phyloP scores from a whole-genome alignment of 2,797 vertebrate species.

The Pyrocephalus nanus region DNA sequence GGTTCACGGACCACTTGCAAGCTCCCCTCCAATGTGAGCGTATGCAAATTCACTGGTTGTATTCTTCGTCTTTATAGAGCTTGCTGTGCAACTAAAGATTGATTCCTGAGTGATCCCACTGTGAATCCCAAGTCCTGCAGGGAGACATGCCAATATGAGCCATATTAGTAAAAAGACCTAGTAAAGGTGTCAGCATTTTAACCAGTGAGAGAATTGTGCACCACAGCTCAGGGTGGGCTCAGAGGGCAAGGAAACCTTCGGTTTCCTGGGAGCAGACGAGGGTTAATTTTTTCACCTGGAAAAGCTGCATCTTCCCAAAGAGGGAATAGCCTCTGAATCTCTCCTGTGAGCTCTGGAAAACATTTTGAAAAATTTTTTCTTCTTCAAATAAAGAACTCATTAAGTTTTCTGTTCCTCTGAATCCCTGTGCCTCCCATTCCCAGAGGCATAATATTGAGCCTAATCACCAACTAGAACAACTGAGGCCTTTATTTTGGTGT shows the following conservation, averaged over 20 bases:
- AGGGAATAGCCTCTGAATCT: accelerated
- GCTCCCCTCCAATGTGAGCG: neutral
- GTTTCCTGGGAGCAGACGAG: neutral
- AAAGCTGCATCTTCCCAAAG: neutral
- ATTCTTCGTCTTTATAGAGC: neutral
- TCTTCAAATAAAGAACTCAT: slow-evolving; percentile 33
- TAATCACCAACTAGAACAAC: slow-evolving; percentile 53
- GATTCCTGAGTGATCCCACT: neutral
- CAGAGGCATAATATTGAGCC: slow-evolving; percentile 39
- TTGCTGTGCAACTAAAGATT: neutral
- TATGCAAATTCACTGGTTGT: neutral
- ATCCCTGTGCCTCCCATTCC: neutral
- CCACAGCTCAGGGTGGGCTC: neutral
- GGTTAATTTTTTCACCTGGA: neutral
- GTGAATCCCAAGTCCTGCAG: neutral
- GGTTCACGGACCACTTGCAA: neutral
- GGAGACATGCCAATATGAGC: neutral
- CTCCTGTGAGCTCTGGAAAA: neutral
- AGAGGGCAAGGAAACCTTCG: neutral
- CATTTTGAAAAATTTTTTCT: neutral
- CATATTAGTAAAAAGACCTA: neutral
- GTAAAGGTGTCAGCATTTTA: neutral
- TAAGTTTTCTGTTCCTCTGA: slow-evolving; percentile 33
- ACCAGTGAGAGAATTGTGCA: neutral
- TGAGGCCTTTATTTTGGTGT: slow-evolving; percentile 55